A percentile compares a stretch with the other conserved stretches of the same genome.
Conservation (phyloP, 2,888 invertebrate species). For the Nymphalis polychloros region DNA sequence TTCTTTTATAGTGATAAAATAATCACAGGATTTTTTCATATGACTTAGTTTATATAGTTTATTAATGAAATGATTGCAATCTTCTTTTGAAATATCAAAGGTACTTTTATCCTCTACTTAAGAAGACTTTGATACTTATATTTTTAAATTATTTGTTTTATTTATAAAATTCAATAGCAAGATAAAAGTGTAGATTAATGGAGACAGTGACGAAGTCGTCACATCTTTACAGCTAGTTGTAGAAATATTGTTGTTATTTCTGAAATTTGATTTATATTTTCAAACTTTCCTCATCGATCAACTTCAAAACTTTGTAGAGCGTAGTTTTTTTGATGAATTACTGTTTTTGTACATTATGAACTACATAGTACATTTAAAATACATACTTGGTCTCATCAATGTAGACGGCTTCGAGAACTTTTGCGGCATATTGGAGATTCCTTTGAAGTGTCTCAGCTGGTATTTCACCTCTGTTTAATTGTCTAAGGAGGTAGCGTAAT, state of each 20-base stretch:
- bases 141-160: too few relatives aligned
- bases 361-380: conserved; percentile 34
- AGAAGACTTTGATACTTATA: too few relatives aligned
- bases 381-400: conserved; percentile 97
- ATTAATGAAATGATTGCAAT: too few relatives aligned
- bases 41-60: too few relatives aligned
- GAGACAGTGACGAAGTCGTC: too few relatives aligned
- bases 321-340: conserved; percentile 24
- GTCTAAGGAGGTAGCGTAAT: conserved; percentile 93
- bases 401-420: conserved; percentile 95
- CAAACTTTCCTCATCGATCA: conserved; percentile 10
- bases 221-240: too few relatives aligned
- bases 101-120: too few relatives aligned
- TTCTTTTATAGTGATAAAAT: too few relatives aligned
- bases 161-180: too few relatives aligned
- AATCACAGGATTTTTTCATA: too few relatives aligned
- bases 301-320: conserved; percentile 26
- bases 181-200: too few relatives aligned
- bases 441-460: conserved; percentile 93
- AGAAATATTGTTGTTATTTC: background rate
- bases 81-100: too few relatives aligned
- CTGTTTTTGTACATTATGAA: conserved; percentile 20
- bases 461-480: conserved; percentile 93
- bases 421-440: conserved; percentile 96
- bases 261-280: conserved; percentile 11